phyloP scores from a whole-genome alignment of 53 echinoderm and acorn worm genomes.

The Hippasteria phrygiana region DNA sequence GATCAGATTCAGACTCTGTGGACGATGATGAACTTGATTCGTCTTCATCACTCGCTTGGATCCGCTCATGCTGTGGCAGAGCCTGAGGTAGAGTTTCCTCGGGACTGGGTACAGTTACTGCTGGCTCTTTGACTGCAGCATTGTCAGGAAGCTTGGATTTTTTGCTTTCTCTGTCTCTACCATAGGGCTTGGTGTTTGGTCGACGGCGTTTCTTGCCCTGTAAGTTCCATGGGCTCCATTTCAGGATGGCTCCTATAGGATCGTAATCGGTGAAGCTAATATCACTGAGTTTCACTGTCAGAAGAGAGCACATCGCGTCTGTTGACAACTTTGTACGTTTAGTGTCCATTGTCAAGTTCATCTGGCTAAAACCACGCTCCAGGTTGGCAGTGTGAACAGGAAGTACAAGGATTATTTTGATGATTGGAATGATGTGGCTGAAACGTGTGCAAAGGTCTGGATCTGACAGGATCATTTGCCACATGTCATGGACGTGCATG shows the following conservation, averaged over 20 bases:
- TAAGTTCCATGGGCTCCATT: neutral
- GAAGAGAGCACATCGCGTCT: neutral
- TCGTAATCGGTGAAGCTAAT: conserved; percentile 1
- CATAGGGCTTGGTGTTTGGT: conserved; percentile 18
- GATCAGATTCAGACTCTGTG: too few relatives aligned
- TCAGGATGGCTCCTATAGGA: conserved; percentile 28
- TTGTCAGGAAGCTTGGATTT: too few relatives aligned
- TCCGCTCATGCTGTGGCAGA: too few relatives aligned
- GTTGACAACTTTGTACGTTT: neutral
- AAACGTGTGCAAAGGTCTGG: neutral
- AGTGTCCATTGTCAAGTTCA: neutral
- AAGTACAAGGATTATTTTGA: conserved; percentile 9
- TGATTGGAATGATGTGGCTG: conserved; percentile 9
- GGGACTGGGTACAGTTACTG: too few relatives aligned
- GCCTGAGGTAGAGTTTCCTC: too few relatives aligned
- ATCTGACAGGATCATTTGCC: neutral
- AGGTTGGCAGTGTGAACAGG: conserved; percentile 14
- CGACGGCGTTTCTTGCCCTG: neutral
- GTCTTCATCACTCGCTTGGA: too few relatives aligned
- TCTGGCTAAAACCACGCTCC: conserved; percentile 39
- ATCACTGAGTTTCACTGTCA: conserved; percentile 15
- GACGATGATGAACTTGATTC: too few relatives aligned
- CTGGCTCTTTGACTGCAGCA: too few relatives aligned
- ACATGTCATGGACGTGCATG: neutral
- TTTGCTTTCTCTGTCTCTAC: neutral